These are phyloP conservation scores for Rotaria sp. DNA, from an alignment of 2,888 invertebrate species.

Conservation along the genomic window DNA sequence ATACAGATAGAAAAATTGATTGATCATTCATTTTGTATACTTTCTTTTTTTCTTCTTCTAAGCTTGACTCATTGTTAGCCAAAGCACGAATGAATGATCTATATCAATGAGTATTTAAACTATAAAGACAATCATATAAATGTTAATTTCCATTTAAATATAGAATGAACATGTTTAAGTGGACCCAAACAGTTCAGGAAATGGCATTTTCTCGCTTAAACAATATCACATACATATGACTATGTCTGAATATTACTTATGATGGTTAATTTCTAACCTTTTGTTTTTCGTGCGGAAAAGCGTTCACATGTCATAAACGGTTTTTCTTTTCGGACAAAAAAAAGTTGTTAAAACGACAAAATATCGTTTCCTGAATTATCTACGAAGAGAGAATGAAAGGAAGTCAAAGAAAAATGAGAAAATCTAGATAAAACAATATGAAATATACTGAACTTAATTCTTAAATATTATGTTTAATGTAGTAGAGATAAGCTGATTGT, in stretches of 20 bases:
- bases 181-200: no score
- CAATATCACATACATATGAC: no score
- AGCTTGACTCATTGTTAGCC: no score
- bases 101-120: constrained; percentile 4
- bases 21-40: background rate
- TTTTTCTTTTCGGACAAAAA: no score
- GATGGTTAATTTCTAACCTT: no score
- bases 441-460: background rate
- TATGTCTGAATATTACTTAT: no score
- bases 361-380: no score
- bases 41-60: no score
- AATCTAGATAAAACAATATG: background rate
- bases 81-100: background rate
- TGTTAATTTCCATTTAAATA: background rate
- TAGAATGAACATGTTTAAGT: background rate
- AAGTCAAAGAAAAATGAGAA: background rate
- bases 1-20: background rate
- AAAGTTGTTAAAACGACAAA: no score
- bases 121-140: background rate
- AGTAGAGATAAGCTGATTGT: background rate
- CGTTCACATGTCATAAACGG: no score
- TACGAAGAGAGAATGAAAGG: background rate
- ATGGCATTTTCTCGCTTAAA: no score
- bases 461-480: background rate
- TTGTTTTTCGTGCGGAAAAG: no score